Evolutionary conservation across 2,888 invertebrate species (phyloP).

Genomic region (Leptinotarsa peninsularis): DNA sequence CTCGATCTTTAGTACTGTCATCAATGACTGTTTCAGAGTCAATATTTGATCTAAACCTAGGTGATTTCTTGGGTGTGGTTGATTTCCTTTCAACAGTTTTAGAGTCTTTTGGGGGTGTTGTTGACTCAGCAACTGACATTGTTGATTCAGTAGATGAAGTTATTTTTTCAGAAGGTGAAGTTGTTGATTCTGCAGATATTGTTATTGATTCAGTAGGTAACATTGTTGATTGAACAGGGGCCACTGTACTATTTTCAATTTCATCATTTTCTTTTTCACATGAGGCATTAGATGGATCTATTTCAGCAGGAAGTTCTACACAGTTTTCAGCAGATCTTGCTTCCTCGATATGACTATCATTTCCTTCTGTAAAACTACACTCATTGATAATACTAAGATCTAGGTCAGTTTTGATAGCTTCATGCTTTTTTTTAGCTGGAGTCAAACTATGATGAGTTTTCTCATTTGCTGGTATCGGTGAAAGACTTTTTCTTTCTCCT

Average conservation of each 20-base stretch:
- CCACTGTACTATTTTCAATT: not conserved
- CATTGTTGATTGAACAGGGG: not conserved
- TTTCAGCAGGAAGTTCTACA: not conserved
- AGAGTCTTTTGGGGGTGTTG: not conserved
- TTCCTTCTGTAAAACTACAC: conserved; percentile 43
- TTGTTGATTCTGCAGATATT: not conserved
- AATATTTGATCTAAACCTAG: conserved; percentile 8
- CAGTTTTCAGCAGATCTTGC: conserved; percentile 6
- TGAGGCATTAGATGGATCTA: not conserved
- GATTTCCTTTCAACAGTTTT: not conserved
- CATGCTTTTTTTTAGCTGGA: conserved; percentile 40
- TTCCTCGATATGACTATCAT: conserved; percentile 24
- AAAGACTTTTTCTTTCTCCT: conserved; percentile 33
- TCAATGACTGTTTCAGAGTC: not conserved
- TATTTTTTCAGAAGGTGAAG: not conserved
- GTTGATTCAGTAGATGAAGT: not conserved
- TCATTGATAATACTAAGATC: conserved; percentile 50
- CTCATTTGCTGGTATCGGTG: conserved; percentile 15
- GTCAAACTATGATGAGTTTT: conserved; percentile 31
- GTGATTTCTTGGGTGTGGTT: conserved; percentile 22
- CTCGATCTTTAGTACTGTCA: not conserved
- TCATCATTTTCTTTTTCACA: not conserved
- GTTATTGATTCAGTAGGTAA: not conserved
- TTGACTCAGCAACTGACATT: not conserved
- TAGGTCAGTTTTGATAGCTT: conserved; percentile 40